Evolutionary conservation across 1,140 invertebrate species (phyloP), one percentile per base, ranked within the genome.

Genomic region (Leptopilina boulardi): DNA sequence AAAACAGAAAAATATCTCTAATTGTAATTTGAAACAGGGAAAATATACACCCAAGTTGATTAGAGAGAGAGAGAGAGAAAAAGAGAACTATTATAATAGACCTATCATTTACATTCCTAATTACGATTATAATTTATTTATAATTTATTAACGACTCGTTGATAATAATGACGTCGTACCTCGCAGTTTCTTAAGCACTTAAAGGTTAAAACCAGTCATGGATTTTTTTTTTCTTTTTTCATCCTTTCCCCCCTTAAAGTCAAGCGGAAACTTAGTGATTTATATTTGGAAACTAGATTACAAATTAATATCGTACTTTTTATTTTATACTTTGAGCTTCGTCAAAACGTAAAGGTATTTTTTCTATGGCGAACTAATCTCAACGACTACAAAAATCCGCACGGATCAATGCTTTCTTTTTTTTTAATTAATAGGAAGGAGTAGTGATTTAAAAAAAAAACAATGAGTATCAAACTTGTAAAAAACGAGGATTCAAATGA

Each of bases 321-420:
- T 84, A 82, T 81, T 83, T 84, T 42, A 38, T 38, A 66, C 15
- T 83, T 84, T 86, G 82, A 88, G 85, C 83, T 86, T 86, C 76
- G 71, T 86, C 83, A 83, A 34, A 82, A 85, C 83, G 80, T 75
- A 80, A n/a, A 76, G 70, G 51, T 82, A 71, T 75, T 78, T 15
- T 80, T 73, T 81, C 77, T 82, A 85, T 30, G 73, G 72, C 73
- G 80, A 38, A 85, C 77, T 84, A 84, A 85, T 85, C 85, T 86
- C 73, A 80, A 84, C 83, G 83, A 71, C 78, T 84, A 84, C 59
- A 75, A 81, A 6, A 38, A 38, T 54, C 47, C 21, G 21, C 81
- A 71, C 54, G 30, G 34, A 26, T 54, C 26, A 21, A 51, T 72
- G 6, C 51, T 26, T 21, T 21, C n/a, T 13, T 21, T 26, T 21